Conservation (phyloP, 2,888 invertebrate species). For the Anaspis maculata region DNA sequence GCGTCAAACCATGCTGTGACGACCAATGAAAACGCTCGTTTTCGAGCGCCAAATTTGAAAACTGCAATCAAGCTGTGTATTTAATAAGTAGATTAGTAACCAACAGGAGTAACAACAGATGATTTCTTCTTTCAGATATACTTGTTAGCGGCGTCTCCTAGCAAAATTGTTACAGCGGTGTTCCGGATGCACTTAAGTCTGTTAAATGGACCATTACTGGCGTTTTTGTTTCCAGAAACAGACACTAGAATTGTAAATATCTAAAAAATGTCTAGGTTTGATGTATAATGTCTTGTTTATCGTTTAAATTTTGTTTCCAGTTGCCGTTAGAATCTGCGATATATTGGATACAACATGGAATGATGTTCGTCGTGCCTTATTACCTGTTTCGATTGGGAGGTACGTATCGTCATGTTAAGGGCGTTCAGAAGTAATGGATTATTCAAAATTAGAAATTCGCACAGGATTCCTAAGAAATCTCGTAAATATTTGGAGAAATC, state of each 20-base stretch:
- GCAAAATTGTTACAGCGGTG: slow-evolving; percentile 67
- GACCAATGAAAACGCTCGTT: no score
- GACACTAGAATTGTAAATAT: slow-evolving; percentile 78
- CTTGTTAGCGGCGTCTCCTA: slow-evolving; percentile 78
- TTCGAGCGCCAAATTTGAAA: no score
- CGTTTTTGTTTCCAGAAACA: slow-evolving; percentile 89
- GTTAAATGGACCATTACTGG: slow-evolving; percentile 87
- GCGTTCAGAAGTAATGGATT: no score
- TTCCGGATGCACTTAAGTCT: slow-evolving; percentile 90
- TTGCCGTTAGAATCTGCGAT: slow-evolving; percentile 86
- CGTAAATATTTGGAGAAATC: no score
- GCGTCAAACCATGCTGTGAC: no score
- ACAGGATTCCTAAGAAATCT: no score
- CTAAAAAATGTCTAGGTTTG: slow-evolving; percentile 34
- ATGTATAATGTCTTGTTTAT: slow-evolving; percentile 1
- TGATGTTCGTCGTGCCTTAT: slow-evolving; percentile 91
- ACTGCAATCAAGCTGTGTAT: no score
- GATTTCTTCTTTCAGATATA: slow-evolving; percentile 66
- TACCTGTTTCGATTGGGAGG: slow-evolving; percentile 84
- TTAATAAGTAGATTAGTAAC: no score
- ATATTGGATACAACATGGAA: slow-evolving; percentile 92
- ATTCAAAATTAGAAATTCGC: no score
- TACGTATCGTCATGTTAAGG: no score
- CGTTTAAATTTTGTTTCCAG: slow-evolving; percentile 40
- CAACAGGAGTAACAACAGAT: no score